These are phyloP conservation scores for Brenthis hecate DNA, from an alignment of 2,888 invertebrate species.

Conservation along the genomic window DNA sequence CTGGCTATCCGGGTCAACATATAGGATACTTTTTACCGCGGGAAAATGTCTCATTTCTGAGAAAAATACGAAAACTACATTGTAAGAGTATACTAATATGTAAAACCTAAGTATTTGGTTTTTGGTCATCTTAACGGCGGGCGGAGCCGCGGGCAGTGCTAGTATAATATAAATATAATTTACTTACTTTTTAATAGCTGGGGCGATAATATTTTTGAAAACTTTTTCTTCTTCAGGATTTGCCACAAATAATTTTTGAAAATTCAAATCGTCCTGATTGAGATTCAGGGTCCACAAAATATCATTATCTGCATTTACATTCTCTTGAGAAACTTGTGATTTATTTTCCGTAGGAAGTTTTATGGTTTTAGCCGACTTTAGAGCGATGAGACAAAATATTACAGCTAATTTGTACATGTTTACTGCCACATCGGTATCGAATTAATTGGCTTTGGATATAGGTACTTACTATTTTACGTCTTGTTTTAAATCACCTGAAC, in stretches of 20 bases:
- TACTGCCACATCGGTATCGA: constrained; percentile 16
- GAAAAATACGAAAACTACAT: no score
- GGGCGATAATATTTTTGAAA: constrained; percentile 31
- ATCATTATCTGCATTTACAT: constrained; percentile 20
- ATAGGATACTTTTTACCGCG: no score
- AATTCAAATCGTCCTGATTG: constrained; percentile 44
- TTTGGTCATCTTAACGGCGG: no score
- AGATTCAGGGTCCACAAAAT: constrained; percentile 55
- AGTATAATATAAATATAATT: neutral
- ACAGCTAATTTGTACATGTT: constrained; percentile 43
- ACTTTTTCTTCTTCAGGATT: constrained; percentile 27
- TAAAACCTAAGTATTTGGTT: no score
- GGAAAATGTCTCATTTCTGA: no score
- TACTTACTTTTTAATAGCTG: constrained; percentile 37
- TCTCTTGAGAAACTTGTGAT: neutral
- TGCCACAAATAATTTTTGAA: constrained; percentile 46
- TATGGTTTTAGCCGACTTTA: constrained; percentile 21
- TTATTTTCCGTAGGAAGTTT: constrained; percentile 7
- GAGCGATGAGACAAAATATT: constrained; percentile 27
- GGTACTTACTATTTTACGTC: neutral
- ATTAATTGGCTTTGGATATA: constrained; percentile 11
- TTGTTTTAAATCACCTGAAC: constrained; percentile 15
- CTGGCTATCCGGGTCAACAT: no score
- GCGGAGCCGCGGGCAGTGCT: no score
- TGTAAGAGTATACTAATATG: no score